Percentiles rank a stretch among this genome's conserved stretches.
These are phyloP conservation scores for Ophonus ardosiacus DNA, from an alignment of 2,888 invertebrate species.

Conservation along the genomic window DNA sequence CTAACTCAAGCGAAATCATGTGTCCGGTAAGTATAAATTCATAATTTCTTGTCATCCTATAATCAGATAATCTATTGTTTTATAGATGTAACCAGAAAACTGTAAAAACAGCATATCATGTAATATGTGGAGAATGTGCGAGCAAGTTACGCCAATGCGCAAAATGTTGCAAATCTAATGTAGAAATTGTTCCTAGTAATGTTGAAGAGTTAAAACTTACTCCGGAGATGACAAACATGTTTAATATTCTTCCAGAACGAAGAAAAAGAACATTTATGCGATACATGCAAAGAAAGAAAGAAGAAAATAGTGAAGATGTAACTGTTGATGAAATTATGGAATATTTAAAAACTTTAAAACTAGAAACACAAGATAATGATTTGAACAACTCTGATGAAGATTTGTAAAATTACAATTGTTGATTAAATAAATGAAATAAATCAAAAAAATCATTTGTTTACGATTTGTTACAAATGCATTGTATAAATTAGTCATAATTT, in stretches of 20 bases:
- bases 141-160: constrained; percentile 83
- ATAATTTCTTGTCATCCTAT: not conserved
- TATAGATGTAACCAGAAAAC: constrained; percentile 81
- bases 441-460: too few relatives aligned
- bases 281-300: constrained; percentile 77
- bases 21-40: constrained; percentile 66
- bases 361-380: constrained; percentile 72
- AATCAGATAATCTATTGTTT: constrained; percentile 66
- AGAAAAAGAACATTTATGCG: constrained; percentile 87
- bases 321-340: constrained; percentile 73
- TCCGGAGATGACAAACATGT: constrained; percentile 81
- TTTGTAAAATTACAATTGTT: constrained; percentile 70
- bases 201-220: constrained; percentile 78
- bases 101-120: constrained; percentile 90
- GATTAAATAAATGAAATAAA: not conserved
- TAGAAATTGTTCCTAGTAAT: constrained; percentile 71
- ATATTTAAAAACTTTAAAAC: constrained; percentile 76
- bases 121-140: constrained; percentile 87
- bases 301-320: constrained; percentile 66
- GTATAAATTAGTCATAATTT: not conserved
- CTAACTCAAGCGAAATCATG: constrained; percentile 89
- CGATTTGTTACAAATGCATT: too few relatives aligned
- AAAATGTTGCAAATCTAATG: constrained; percentile 83
- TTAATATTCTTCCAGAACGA: constrained; percentile 87
- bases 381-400: constrained; percentile 71